Evolutionary conservation across 2,797 vertebrate genomes (phyloP).

Genomic region (Falco peregrinus): DNA sequence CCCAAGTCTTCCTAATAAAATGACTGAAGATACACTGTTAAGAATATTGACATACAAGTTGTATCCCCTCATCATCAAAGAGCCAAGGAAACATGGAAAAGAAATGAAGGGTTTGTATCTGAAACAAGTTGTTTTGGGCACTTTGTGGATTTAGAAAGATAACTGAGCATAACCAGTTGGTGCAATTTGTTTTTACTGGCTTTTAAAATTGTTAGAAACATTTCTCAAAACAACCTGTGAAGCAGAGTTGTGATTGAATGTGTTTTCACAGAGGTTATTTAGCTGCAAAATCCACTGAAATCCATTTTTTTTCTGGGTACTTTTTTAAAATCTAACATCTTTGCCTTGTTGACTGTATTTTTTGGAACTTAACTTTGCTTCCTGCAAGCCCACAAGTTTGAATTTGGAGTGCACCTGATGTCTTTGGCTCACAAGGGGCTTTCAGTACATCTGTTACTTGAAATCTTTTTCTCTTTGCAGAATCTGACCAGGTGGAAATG

Average conservation of each 20-base stretch:
- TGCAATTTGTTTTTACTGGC: not conserved
- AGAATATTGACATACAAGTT: not conserved
- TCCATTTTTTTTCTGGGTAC: rapidly evolving
- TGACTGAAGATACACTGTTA: not conserved
- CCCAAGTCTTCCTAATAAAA: not conserved
- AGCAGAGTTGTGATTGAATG: not conserved
- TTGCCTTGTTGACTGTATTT: not conserved
- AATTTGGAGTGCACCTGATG: not conserved
- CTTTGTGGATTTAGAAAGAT: not conserved
- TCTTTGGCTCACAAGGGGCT: not conserved
- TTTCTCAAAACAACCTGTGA: not conserved
- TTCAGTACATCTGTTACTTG: not conserved
- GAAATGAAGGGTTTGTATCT: not conserved
- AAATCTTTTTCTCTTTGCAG: not conserved
- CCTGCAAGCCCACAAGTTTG: not conserved
- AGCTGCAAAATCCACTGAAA: not conserved
- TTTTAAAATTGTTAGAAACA: not conserved
- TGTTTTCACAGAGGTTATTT: not conserved
- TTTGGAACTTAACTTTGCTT: not conserved
- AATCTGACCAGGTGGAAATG: not conserved
- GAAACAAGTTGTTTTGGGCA: not conserved
- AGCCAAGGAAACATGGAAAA: not conserved
- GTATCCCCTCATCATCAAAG: not conserved
- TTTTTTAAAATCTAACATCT: not conserved
- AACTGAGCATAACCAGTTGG: not conserved